Percentiles rank a stretch among this genome's conserved stretches.
Conservation (phyloP, 2,888 invertebrate genomes). For the Acanthoscelides obtectus region DNA sequence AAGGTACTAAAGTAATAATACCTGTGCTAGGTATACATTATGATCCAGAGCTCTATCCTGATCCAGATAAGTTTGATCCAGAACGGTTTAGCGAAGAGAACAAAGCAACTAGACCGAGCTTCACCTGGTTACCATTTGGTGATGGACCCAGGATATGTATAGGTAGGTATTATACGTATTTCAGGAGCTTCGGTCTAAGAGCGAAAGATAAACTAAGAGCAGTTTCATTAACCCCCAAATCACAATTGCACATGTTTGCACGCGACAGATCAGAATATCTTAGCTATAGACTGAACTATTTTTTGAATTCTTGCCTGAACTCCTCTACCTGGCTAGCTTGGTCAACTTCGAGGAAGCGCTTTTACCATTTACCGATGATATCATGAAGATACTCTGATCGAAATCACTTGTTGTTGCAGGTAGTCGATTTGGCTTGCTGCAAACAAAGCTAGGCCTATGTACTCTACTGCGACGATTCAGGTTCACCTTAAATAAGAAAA, state of each 20-base stretch:
- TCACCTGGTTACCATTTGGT: slow-evolving; percentile 17
- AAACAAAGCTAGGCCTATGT: neutral
- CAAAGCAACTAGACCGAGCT: slow-evolving; percentile 6
- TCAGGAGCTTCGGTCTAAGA: no score
- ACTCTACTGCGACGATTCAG: neutral
- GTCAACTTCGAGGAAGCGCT: no score
- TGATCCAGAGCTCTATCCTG: slow-evolving; percentile 15
- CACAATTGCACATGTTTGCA: no score
- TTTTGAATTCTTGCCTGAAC: no score
- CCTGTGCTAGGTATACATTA: slow-evolving; percentile 13
- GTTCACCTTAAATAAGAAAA: slow-evolving; percentile 1
- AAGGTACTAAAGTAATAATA: slow-evolving; percentile 10
- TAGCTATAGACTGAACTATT: no score
- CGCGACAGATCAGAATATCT: no score
- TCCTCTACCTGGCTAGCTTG: no score
- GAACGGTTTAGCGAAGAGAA: slow-evolving; percentile 17
- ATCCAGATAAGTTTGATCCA: slow-evolving; percentile 19
- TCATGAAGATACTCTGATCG: no score
- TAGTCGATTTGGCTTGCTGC: neutral
- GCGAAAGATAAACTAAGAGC: no score
- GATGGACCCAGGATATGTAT: slow-evolving; percentile 17
- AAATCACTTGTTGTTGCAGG: neutral
- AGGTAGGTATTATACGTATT: no score
- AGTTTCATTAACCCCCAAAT: no score
- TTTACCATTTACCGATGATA: no score